phyloP scores from a whole-genome alignment of 2,113 vertebrate genomes.

The Lophura nycthemera region DNA sequence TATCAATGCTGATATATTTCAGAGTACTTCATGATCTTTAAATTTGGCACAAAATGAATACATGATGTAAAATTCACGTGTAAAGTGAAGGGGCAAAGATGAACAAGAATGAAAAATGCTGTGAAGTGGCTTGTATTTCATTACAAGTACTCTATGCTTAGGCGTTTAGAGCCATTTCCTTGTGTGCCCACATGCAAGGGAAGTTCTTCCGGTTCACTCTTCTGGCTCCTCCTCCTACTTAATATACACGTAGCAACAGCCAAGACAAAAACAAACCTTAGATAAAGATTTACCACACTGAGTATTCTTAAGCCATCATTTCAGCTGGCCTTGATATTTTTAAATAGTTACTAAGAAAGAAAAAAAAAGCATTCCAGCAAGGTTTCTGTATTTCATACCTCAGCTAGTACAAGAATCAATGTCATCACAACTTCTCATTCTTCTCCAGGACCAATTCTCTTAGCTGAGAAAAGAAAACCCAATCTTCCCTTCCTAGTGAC shows the following conservation, averaged over 20 bases:
- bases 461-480: constrained; percentile 5
- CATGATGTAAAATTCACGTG: neutral
- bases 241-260: neutral
- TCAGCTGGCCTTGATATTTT: neutral
- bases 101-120: neutral
- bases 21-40: neutral
- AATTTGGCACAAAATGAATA: neutral
- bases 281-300: neutral
- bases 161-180: neutral
- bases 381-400: constrained; percentile 28
- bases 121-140: neutral
- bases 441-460: neutral
- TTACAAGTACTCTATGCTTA: rapidly evolving
- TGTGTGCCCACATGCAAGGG: neutral
- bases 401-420: neutral
- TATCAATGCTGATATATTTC: neutral
- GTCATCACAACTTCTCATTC: neutral
- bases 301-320: neutral
- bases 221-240: neutral
- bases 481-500: neutral
- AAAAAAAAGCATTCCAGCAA: neutral
- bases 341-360: neutral
- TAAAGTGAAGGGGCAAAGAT: neutral
- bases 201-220: neutral
- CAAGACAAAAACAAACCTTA: neutral